phyloP scores from a whole-genome alignment of 2,113 vertebrate species.

The Amia ocellicauda region DNA sequence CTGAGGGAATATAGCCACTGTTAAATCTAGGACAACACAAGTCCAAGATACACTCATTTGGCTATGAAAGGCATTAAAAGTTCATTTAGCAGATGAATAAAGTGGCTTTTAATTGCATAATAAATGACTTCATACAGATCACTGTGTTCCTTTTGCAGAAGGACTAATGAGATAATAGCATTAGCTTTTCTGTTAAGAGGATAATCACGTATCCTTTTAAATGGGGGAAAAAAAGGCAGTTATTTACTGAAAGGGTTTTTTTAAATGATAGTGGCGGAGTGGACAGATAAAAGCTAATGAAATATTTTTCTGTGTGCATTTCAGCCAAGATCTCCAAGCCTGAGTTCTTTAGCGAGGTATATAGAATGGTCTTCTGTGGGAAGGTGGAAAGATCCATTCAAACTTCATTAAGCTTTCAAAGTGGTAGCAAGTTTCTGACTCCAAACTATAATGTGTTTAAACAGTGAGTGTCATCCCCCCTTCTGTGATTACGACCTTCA shows the following conservation, averaged over 20 bases:
- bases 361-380: too few species aligned
- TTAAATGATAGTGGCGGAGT: slow-evolving; percentile 18
- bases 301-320: slow-evolving; percentile 9
- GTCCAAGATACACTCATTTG: not conserved
- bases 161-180: slow-evolving; percentile 19
- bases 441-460: too few species aligned
- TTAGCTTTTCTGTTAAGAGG: slow-evolving; percentile 14
- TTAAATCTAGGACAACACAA: too few species aligned
- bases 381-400: too few species aligned
- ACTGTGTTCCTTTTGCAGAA: slow-evolving; percentile 10
- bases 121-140: slow-evolving; percentile 9
- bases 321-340: too few species aligned
- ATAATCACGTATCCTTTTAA: slow-evolving; percentile 22
- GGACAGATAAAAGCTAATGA: slow-evolving; percentile 29
- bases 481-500: too few species aligned
- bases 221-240: not conserved
- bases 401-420: too few species aligned
- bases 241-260: slow-evolving; percentile 29
- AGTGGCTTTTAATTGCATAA: not conserved
- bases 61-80: not conserved
- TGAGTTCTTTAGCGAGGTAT: too few species aligned
- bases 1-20: too few species aligned
- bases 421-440: too few species aligned
- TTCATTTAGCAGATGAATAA: not conserved
- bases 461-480: too few species aligned